phyloP scores from a whole-genome alignment of 1,140 invertebrate genomes.

The Zophobas atratus region DNA sequence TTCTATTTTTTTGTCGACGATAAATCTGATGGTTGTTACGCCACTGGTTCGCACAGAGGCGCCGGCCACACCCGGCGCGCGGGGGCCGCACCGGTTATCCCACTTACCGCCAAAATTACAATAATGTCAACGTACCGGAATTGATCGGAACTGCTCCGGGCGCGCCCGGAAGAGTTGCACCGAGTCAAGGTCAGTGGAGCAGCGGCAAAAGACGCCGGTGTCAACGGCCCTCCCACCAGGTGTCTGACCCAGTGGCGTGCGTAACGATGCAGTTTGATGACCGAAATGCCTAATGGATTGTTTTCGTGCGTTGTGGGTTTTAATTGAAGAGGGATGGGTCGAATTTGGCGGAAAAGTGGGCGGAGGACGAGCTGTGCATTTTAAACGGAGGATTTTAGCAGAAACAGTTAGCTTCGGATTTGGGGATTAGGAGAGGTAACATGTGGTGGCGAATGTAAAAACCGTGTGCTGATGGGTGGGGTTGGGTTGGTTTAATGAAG shows the following conservation, averaged over 20 bases:
- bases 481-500: no score
- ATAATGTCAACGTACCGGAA: slow-evolving; percentile 30
- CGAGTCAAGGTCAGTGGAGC: slow-evolving; percentile 28
- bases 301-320: neutral
- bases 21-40: neutral
- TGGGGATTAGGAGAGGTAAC: no score
- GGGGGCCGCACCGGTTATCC: neutral
- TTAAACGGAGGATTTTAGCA: no score
- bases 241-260: neutral
- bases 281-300: slow-evolving; percentile 4
- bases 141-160: neutral
- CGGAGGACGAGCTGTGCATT: no score
- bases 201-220: neutral
- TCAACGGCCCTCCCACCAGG: slow-evolving; percentile 1
- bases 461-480: no score
- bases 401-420: no score
- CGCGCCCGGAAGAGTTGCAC: slow-evolving; percentile 19
- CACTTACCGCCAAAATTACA: neutral
- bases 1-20: no score
- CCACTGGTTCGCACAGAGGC: neutral
- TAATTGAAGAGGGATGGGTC: no score
- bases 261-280: neutral
- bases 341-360: no score
- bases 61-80: neutral
- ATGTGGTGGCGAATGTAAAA: no score